Conservation (phyloP, 2,113 vertebrate genomes). For the Mellivora capensis region DNA sequence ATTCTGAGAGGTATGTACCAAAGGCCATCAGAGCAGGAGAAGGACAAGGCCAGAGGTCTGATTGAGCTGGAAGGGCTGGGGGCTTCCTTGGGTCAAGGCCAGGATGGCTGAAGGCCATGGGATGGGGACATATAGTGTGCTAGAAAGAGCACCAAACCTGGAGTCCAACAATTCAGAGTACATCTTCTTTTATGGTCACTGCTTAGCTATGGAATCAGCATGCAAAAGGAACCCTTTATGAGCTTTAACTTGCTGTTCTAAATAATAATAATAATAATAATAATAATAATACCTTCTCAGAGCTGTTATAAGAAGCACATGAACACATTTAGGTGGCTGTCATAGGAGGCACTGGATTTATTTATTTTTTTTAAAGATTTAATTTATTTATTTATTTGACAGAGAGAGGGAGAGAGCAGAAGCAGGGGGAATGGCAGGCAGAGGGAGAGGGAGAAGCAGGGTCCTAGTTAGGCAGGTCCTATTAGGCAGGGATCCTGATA, state of each 20-base stretch:
- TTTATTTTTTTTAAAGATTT: background rate
- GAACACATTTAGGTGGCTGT: background rate
- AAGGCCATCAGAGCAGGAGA: background rate
- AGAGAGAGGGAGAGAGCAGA: background rate
- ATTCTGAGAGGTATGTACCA: background rate
- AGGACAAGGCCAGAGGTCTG: background rate
- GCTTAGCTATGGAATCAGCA: no score
- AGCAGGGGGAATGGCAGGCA: background rate
- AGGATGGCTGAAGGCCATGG: rapidly evolving
- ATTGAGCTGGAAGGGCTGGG: background rate
- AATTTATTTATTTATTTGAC: background rate
- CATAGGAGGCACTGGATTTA: background rate
- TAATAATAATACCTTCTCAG: rapidly evolving
- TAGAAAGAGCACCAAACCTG: background rate
- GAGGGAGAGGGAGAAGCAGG: background rate
- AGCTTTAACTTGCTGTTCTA: no score
- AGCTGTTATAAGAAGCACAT: background rate
- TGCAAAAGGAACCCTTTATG: rapidly evolving
- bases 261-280: no score
- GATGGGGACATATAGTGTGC: rapidly evolving
- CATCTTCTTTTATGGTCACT: no score
- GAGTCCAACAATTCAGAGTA: background rate
- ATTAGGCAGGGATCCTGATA: background rate
- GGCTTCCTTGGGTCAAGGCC: background rate
- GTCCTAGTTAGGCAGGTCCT: no score